Base-by-base conservation (phyloP, 2,888 invertebrate species). In the Meloe dianella region DNA sequence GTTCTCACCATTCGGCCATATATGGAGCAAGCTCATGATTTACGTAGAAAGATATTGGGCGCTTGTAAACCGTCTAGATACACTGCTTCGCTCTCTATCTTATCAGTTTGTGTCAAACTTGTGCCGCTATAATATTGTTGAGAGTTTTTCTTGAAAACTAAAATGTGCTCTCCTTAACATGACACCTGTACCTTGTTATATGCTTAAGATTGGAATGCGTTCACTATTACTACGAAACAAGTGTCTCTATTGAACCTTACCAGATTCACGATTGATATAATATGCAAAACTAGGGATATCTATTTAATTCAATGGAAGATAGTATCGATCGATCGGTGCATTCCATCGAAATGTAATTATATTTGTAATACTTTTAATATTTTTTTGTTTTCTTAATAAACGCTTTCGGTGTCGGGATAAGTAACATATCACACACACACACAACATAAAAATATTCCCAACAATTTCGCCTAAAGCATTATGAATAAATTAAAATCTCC, bases 401-500 rank as follows among this genome's bases (percentile, higher is more conserved):
- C 74, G 73, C 72, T 64, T 63, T 67, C 60, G 78, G 80, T 79
- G 80, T 80, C 79, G 78, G 79, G 73, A 75, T 74, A 76, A 72
- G 75, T 78, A 74, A 54, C 47, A n/a, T 4, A 14, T n/a, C 14
- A 35, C 6, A 35, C 14, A 17, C n/a, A 41, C 10, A 41, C 12
- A 35, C 41, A 41, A 32, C n/a, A 17, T n/a, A 51, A 77, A 77
- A 77, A 78, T 75, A 79, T 80, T 75, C 76, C 79, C 75, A 75
- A 78, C 79, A 77, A 79, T 80, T 79, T 76, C 74, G 79, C 82
- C 80, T 70, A 70, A 69, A 76, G 80, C 79, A 76, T 65, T 71
- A 77, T 78, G 83, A 81, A 82, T 82, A 82, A 82, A 82, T 82
- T 82, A 82, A 82, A 83, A 81, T 81, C 79, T 77, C 77, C 75